Conservation (phyloP, 2,888 invertebrate species). For the Geophilus truncorum region DNA sequence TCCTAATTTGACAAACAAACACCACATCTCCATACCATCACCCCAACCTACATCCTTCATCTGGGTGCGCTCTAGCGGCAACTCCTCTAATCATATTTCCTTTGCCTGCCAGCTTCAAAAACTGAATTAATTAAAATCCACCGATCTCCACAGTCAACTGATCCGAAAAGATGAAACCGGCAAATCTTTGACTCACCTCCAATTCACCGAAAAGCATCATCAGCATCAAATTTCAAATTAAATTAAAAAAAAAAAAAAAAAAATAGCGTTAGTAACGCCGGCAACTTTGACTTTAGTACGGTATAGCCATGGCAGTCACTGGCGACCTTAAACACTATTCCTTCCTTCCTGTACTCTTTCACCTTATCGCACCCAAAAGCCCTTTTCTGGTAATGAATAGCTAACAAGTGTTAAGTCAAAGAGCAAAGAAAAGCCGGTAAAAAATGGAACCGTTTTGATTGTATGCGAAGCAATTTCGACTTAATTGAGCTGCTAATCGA, state of each 20-base stretch:
- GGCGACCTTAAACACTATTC: too few relatives aligned
- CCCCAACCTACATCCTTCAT: background rate
- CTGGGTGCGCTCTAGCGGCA: background rate
- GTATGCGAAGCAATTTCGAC: background rate
- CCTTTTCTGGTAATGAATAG: background rate
- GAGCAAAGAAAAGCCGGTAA: background rate
- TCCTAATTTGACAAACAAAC: background rate
- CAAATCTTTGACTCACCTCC: background rate
- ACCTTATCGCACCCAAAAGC: too few relatives aligned
- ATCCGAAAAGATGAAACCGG: background rate
- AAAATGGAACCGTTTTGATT: background rate
- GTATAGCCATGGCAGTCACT: too few relatives aligned
- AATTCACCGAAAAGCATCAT: background rate
- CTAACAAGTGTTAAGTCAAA: background rate
- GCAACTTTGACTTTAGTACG: too few relatives aligned
- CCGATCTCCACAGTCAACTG: background rate
- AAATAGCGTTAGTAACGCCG: too few relatives aligned
- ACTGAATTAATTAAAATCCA: background rate
- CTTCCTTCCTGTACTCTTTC: too few relatives aligned
- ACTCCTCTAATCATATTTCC: background rate
- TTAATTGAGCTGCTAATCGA: background rate
- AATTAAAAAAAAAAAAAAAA: background rate
- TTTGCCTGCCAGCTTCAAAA: conserved; percentile 1
- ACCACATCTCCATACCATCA: background rate
- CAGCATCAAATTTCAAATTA: background rate